These are phyloP conservation scores for Propithecus perrieri DNA, from an alignment of 2,797 vertebrate species.

Conservation along the genomic window DNA sequence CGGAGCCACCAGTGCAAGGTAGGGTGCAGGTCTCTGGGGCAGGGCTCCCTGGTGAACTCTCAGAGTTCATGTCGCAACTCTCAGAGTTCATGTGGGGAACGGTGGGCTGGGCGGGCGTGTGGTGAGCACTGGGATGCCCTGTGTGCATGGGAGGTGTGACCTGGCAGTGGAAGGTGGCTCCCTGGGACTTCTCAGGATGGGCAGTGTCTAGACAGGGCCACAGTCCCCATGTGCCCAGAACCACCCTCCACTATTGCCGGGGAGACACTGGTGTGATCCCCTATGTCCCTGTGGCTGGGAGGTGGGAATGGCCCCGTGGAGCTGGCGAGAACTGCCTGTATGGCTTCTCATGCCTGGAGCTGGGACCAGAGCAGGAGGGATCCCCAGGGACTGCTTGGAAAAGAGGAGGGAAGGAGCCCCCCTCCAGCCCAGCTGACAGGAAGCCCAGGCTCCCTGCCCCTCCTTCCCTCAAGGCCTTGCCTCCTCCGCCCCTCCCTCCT, in stretches of 20 bases:
- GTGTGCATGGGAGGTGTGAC: background rate
- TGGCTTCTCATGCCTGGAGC: slow-evolving; percentile 39
- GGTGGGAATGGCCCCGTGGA: background rate
- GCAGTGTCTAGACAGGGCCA: background rate
- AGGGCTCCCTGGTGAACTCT: background rate
- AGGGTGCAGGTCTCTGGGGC: background rate
- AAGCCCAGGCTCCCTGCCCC: slow-evolving; percentile 55
- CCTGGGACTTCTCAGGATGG: background rate
- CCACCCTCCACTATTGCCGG: background rate
- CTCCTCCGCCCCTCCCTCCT: background rate
- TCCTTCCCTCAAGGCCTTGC: slow-evolving; percentile 18
- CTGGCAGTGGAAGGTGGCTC: background rate
- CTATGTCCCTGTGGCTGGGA: background rate
- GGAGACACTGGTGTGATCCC: background rate
- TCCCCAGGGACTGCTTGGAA: slow-evolving; percentile 60
- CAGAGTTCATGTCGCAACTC: background rate
- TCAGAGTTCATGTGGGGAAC: background rate
- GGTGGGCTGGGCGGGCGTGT: background rate
- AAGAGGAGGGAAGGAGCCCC: background rate
- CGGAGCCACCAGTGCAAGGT: background rate
- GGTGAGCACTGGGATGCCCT: background rate
- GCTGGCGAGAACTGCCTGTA: background rate
- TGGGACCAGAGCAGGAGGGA: slow-evolving; percentile 41
- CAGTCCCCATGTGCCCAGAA: background rate
- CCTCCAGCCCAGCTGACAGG: slow-evolving; percentile 55